phyloP scores from a whole-genome alignment of 2,113 vertebrate species.

The Scophthalmus maximus region DNA sequence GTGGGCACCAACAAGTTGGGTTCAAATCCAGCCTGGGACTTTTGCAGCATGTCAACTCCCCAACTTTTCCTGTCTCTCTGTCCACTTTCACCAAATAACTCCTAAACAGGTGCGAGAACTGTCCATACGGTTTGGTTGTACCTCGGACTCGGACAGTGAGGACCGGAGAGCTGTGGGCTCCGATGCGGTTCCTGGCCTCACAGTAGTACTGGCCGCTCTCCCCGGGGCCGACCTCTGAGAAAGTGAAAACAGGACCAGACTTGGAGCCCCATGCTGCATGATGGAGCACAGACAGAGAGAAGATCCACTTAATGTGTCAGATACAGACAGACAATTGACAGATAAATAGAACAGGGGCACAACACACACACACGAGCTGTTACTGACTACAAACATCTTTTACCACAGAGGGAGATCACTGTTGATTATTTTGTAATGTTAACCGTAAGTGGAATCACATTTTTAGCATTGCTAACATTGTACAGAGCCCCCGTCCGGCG shows the following conservation, averaged over 20 bases:
- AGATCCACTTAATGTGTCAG: too few species aligned
- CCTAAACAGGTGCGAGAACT: neutral
- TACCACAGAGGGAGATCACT: neutral
- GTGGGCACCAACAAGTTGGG: too few species aligned
- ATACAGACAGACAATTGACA: neutral
- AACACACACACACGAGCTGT: neutral
- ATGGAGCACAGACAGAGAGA: conserved; percentile 31
- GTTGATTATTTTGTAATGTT: conserved; percentile 27
- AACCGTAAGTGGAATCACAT: conserved; percentile 53
- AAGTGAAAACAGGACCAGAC: conserved; percentile 80
- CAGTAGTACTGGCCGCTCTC: conserved; percentile 85
- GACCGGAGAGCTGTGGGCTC: conserved; percentile 80
- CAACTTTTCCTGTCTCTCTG: too few species aligned
- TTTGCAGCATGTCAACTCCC: too few species aligned
- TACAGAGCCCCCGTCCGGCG: conserved; percentile 63
- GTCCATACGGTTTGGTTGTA: conserved; percentile 44
- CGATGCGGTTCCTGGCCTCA: conserved; percentile 82
- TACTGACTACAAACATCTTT: conserved; percentile 8
- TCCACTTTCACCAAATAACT: neutral
- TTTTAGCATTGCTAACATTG: conserved; percentile 72
- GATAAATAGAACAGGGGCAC: neutral
- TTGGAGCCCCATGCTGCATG: conserved; percentile 75
- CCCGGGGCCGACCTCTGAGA: conserved; percentile 78
- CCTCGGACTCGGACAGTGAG: conserved; percentile 83
- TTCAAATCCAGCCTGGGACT: too few species aligned